phyloP scores from a whole-genome alignment of 2,113 vertebrate species.

The Galeopterus variegatus region DNA sequence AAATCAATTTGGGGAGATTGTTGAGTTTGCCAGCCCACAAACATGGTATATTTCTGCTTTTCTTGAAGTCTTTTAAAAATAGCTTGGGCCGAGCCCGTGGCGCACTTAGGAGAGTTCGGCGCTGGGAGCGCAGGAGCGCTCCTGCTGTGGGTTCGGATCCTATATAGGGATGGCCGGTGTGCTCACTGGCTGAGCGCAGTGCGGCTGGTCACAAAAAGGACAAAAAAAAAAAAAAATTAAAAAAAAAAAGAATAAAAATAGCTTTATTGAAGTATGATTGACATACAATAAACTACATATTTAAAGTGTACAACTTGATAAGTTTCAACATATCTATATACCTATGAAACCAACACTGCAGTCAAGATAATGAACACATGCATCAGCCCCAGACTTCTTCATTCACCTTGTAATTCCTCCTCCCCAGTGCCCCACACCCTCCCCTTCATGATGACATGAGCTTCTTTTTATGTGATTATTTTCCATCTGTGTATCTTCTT shows the following conservation, averaged over 20 bases:
- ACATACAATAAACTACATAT: neutral
- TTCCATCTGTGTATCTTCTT: constrained; percentile 12
- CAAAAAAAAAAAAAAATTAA: too few species aligned
- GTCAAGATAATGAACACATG: neutral
- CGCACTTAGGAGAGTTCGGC: too few species aligned
- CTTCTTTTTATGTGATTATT: neutral
- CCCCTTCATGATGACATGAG: neutral
- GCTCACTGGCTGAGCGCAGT: too few species aligned
- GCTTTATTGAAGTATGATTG: constrained; percentile 31
- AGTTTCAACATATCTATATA: neutral
- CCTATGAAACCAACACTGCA: neutral
- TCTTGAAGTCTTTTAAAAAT: constrained; percentile 50
- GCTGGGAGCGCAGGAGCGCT: too few species aligned
- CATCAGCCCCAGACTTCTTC: neutral
- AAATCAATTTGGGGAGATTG: constrained; percentile 50
- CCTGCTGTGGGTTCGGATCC: too few species aligned
- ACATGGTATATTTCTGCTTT: constrained; percentile 62
- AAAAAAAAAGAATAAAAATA: too few species aligned
- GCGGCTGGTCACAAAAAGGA: too few species aligned
- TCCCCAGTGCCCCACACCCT: neutral
- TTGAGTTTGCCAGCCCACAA: constrained; percentile 64
- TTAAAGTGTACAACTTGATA: neutral
- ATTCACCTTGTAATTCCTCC: neutral
- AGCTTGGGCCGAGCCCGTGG: too few species aligned
- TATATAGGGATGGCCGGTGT: too few species aligned